Evolutionary conservation across 2,797 vertebrate species (phyloP).

Genomic region (Graptemys geographica): DNA sequence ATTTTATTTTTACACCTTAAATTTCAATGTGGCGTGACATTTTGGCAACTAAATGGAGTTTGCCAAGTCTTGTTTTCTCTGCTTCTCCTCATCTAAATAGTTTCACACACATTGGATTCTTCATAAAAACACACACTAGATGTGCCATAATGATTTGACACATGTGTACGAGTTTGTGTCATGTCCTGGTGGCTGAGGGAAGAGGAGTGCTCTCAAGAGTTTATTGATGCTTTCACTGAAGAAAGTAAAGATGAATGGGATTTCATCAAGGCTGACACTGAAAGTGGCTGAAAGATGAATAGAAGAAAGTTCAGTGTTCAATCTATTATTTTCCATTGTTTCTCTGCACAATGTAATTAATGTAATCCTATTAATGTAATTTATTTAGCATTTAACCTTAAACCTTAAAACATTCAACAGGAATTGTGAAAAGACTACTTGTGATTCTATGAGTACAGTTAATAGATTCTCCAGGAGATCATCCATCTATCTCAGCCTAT

Average conservation of each 20-base stretch:
- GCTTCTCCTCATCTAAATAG: not conserved
- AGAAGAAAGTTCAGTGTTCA: not conserved
- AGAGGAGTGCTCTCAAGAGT: fast-evolving
- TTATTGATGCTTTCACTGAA: constrained; percentile 7
- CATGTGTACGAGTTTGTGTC: not conserved
- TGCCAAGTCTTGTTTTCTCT: not conserved
- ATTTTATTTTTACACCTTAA: not conserved
- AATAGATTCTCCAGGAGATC: not conserved
- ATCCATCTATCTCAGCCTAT: not conserved
- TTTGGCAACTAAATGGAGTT: not conserved
- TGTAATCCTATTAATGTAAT: not conserved
- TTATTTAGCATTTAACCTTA: constrained; percentile 1
- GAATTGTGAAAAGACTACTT: not conserved
- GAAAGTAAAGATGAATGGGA: constrained; percentile 37
- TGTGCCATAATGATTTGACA: not conserved
- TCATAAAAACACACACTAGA: not conserved
- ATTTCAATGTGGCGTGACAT: not conserved
- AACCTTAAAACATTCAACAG: not conserved
- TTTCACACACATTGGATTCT: not conserved
- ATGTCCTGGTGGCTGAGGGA: not conserved
- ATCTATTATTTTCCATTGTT: not conserved
- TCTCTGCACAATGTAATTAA: not conserved
- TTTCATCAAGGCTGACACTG: not conserved
- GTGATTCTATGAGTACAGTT: not conserved
- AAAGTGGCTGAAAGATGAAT: constrained; percentile 6